Percentiles rank a stretch among this genome's conserved stretches.
These are phyloP conservation scores for Trogon surrucura DNA, from an alignment of 2,113 vertebrate species.

Conservation along the genomic window DNA sequence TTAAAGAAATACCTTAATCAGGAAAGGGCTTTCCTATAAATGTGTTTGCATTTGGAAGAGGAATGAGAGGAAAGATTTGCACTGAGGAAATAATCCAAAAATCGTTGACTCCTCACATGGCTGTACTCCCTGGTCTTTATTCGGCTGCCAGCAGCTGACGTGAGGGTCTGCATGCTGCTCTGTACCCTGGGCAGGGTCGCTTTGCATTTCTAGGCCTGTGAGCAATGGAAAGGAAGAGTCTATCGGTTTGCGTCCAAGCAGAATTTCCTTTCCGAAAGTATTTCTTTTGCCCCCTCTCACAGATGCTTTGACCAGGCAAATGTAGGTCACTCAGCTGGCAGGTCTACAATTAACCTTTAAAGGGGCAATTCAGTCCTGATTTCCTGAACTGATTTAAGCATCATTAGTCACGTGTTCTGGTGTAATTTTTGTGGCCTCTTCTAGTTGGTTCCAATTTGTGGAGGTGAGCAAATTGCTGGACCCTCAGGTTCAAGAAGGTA, in stretches of 20 bases:
- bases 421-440: not conserved
- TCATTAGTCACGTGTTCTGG: not conserved
- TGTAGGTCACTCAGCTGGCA: not conserved
- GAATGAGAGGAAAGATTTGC: not conserved
- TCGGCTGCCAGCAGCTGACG: not conserved
- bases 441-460: not conserved
- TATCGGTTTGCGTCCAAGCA: not conserved
- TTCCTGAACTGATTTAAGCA: not conserved
- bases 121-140: not conserved
- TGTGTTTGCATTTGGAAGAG: not conserved
- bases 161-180: not conserved
- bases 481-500: not conserved
- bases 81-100: conserved; percentile 44
- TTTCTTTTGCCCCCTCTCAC: not conserved
- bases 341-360: not conserved
- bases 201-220: not conserved
- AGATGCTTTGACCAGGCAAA: not conserved
- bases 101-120: not conserved
- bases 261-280: conserved; percentile 13
- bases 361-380: not conserved
- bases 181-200: not conserved
- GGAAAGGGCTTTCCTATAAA: conserved; percentile 1
- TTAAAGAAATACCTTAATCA: not conserved
- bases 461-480: not conserved
- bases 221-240: conserved; percentile 3